Percentiles rank a stretch among this genome's conserved stretches.
Evolutionary conservation across 1,140 invertebrate genomes (phyloP).

Genomic region (Danaus plexippus): DNA sequence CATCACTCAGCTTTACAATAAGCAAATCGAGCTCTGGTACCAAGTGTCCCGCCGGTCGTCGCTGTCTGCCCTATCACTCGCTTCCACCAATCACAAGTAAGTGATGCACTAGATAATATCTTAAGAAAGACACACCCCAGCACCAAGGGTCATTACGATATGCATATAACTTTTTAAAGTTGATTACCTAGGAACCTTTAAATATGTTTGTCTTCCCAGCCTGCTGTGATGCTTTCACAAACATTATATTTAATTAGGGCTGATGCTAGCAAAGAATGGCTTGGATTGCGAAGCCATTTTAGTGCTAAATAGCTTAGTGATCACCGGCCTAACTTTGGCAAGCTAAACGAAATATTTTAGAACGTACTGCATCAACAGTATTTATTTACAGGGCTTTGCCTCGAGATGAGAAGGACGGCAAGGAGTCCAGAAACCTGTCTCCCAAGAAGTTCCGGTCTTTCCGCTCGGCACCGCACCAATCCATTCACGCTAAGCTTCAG

Average conservation of each 20-base stretch:
- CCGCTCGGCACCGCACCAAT: constrained; percentile 68
- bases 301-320: constrained; percentile 38
- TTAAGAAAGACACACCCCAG: constrained; percentile 21
- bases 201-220: constrained; percentile 26
- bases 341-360: constrained; percentile 10
- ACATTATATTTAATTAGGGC: constrained; percentile 43
- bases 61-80: constrained; percentile 89
- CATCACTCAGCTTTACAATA: constrained; percentile 82
- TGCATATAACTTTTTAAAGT: constrained; percentile 5
- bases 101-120: constrained; percentile 54
- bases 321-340: constrained; percentile 38
- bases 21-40: constrained; percentile 89
- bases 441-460: constrained; percentile 76
- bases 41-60: constrained; percentile 89
- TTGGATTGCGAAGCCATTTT: constrained; percentile 44
- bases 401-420: constrained; percentile 89
- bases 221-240: constrained; percentile 34
- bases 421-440: constrained; percentile 80
- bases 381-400: constrained; percentile 77
- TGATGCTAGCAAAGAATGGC: constrained; percentile 58
- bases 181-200: no score
- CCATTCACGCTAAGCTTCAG: constrained; percentile 68
- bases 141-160: constrained; percentile 32
- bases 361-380: background rate
- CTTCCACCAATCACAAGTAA: constrained; percentile 86